A percentile compares a stretch with the other conserved stretches of the same genome.
Conservation (phyloP, 2,797 vertebrate species). For the Phoxinus dragarum region DNA sequence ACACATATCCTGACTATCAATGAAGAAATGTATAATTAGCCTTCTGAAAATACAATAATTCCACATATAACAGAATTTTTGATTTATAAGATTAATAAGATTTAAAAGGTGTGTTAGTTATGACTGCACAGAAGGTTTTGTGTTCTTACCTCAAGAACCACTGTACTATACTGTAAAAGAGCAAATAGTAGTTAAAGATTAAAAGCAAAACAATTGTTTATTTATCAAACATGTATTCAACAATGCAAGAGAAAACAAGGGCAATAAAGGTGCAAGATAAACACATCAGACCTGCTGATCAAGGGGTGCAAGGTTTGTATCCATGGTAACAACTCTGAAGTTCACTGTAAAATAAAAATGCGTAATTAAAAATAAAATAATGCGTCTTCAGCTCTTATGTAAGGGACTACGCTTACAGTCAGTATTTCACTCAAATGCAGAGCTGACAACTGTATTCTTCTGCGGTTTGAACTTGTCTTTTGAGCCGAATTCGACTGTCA, state of each 20-base stretch:
- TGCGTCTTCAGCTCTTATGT: not conserved
- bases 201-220: not conserved
- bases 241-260: not conserved
- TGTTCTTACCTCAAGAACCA: slow-evolving; percentile 68
- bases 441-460: not conserved
- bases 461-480: not conserved
- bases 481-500: not conserved
- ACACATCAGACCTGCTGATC: slow-evolving; percentile 62
- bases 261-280: not conserved
- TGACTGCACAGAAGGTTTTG: not conserved
- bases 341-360: slow-evolving; percentile 74
- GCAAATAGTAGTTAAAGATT: not conserved
- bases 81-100: not conserved
- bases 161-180: slow-evolving; percentile 65
- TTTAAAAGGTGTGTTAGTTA: not conserved
- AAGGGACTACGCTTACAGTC: not conserved
- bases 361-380: not conserved
- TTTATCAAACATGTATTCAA: no score
- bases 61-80: not conserved
- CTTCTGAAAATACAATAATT: not conserved
- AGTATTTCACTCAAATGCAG: not conserved
- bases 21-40: not conserved
- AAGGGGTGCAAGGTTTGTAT: slow-evolving; percentile 73
- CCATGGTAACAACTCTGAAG: slow-evolving; percentile 83
- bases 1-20: not conserved